Percentiles rank a stretch among this genome's conserved stretches.
Conservation (phyloP, 2,113 vertebrate species). For the Cyanoramphus novaezelandiae region DNA sequence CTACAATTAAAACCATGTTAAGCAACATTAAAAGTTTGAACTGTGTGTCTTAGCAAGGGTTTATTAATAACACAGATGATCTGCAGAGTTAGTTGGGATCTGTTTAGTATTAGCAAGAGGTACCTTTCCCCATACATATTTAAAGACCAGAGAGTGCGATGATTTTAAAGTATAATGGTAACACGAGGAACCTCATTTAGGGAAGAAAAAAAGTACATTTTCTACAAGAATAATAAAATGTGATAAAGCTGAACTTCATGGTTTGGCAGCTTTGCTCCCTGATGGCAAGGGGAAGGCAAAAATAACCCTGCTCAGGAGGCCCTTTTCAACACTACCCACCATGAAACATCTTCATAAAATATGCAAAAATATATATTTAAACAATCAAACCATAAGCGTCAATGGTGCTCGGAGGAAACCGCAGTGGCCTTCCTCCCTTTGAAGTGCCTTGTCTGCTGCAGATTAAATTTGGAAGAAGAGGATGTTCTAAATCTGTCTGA, state of each 20-base stretch:
- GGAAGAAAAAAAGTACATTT: slow-evolving; percentile 11
- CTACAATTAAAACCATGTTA: not conserved
- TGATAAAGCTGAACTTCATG: slow-evolving; percentile 50
- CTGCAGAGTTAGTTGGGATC: not conserved
- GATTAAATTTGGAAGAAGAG: slow-evolving; percentile 72
- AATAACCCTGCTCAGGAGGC: slow-evolving; percentile 31
- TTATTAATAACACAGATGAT: not conserved
- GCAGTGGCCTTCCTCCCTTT: slow-evolving; percentile 40
- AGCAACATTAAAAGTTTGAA: not conserved
- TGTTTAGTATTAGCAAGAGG: not conserved
- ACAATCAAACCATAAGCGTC: slow-evolving; percentile 17
- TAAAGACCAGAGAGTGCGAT: not conserved
- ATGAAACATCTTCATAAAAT: not conserved
- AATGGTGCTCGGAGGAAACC: slow-evolving; percentile 1
- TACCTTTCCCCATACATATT: slow-evolving; percentile 35
- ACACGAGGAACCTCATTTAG: slow-evolving; percentile 56
- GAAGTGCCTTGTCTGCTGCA: slow-evolving; percentile 27
- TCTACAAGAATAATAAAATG: slow-evolving; percentile 63
- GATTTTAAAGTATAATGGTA: slow-evolving; percentile 70
- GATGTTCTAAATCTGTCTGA: slow-evolving; percentile 73
- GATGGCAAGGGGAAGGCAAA: not conserved
- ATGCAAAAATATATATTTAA: slow-evolving; percentile 32
- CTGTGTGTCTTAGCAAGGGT: not conserved
- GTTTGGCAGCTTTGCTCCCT: slow-evolving; percentile 14
- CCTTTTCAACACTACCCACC: not conserved